Conservation (phyloP, 2,888 invertebrate species). For the Caenorhabditis japonica region DNA sequence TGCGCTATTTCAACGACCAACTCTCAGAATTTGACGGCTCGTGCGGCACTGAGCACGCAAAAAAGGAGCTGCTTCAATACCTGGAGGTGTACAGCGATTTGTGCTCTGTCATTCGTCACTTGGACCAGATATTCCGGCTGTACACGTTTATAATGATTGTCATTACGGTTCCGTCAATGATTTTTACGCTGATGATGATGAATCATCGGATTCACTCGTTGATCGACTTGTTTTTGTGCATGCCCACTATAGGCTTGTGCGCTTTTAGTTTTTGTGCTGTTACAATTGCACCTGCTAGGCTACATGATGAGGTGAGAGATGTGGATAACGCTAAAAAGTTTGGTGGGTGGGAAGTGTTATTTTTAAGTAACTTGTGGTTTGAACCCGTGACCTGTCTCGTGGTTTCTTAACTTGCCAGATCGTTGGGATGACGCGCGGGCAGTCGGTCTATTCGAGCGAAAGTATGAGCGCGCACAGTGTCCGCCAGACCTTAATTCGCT, state of each 20-base stretch:
- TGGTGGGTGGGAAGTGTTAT: too few relatives aligned
- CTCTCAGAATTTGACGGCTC: conserved; percentile 56
- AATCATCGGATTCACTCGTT: conserved; percentile 56
- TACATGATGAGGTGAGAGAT: conserved; percentile 58
- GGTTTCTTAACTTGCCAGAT: too few relatives aligned
- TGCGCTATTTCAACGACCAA: conserved; percentile 58
- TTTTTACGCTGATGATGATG: conserved; percentile 65
- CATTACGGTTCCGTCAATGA: conserved; percentile 55
- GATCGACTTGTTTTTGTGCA: conserved; percentile 53
- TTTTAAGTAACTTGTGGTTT: too few relatives aligned
- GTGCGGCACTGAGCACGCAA: conserved; percentile 5
- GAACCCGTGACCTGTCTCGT: too few relatives aligned
- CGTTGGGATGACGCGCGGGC: too few relatives aligned
- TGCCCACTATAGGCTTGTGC: conserved; percentile 57
- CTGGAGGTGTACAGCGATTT: conserved; percentile 54
- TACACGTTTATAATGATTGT: conserved; percentile 63
- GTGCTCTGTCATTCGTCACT: conserved; percentile 50
- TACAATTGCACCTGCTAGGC: conserved; percentile 58
- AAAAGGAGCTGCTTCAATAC: conserved; percentile 37
- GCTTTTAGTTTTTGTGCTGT: conserved; percentile 60
- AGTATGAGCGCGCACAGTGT: too few relatives aligned
- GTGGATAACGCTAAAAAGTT: too few relatives aligned
- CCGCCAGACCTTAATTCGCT: too few relatives aligned
- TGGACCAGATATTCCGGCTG: conserved; percentile 57
- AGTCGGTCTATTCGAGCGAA: too few relatives aligned